Conservation (phyloP, 2,888 invertebrate genomes). For the Tricholauxania praeusta region DNA sequence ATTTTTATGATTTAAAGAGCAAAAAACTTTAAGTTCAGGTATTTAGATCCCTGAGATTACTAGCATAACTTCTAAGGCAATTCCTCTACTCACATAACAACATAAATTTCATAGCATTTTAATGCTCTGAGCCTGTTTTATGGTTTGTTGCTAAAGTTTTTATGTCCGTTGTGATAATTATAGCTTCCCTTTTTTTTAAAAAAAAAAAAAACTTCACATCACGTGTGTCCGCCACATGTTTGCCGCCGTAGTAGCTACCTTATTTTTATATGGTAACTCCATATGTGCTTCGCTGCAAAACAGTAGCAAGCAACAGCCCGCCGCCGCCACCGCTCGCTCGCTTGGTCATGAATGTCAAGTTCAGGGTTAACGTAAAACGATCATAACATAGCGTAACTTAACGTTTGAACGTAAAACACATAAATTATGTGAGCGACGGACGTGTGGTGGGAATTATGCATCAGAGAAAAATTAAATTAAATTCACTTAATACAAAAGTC, state of each 20-base stretch:
- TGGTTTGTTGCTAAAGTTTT: not conserved
- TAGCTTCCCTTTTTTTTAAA: conserved; percentile 11
- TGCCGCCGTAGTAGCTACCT: too few relatives aligned
- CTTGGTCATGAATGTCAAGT: conserved; percentile 36
- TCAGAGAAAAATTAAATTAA: not conserved
- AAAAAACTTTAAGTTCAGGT: too few relatives aligned
- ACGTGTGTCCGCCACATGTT: too few relatives aligned
- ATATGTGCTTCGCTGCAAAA: not conserved
- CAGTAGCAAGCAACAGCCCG: not conserved
- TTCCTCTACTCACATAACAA: too few relatives aligned
- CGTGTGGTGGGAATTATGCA: not conserved
- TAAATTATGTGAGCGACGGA: not conserved
- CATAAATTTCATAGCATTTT: too few relatives aligned
- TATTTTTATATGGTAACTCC: too few relatives aligned
- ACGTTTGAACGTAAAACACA: not conserved
- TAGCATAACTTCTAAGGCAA: too few relatives aligned
- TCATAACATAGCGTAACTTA: not conserved
- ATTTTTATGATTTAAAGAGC: too few relatives aligned
- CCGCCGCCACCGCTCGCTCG: not conserved
- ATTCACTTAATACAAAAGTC: conserved; percentile 3
- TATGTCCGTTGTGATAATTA: conserved; percentile 9
- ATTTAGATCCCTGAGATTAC: too few relatives aligned
- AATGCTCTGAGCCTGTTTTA: too few relatives aligned
- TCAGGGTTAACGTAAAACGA: conserved; percentile 38
- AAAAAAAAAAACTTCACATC: too few relatives aligned